Evolutionary conservation across 2,888 invertebrate genomes (phyloP), one percentile per base, ranked within the genome.

Genomic region (Eupelmus urozonus): DNA sequence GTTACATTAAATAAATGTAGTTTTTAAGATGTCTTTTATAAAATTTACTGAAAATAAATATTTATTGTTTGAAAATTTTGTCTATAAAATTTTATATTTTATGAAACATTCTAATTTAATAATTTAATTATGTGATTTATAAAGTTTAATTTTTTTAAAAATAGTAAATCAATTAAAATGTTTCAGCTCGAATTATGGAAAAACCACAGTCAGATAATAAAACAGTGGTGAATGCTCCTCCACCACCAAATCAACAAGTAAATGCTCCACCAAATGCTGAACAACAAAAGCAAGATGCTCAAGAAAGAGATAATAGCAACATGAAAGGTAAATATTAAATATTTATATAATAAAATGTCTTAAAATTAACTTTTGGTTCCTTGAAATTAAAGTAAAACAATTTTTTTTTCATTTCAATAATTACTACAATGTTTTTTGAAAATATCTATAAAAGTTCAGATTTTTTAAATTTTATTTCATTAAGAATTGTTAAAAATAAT

Each of bases 281-380:
- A 20, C 66, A 71, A 55, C 76, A 45, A 63, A 62, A 13, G 27
- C 73, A 63, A 62, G 78, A 80, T 53, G 0, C 34, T 23, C 73
- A 70, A 59, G 80, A 77, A 40, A 77, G 71, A 60, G 74, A 79
- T 70, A 73, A 57, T 51, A 79, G 79, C n/a, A 79, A 79, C 65
- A 67, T 45, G 9, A 63, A 23, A 57, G 79, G 79, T 73, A 63
- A 67, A 45, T 66, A 42, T 1, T 29, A 16, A 70, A 49, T 20
- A 53, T 53, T 53, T 45, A 9, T 45, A 9, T 34, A 34, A 34
- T 5, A 34, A 5, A 5, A 34, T 34, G 3, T 34, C 3, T 9
- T 34, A 34, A 9, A 34, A 5, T 34, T 34, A 34, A 34, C 9
- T 34, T 34, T 34, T 34, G 34, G 5, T 34, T 5, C 9, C 3